Percentiles rank a stretch among this genome's conserved stretches.
These are phyloP conservation scores for Drosophila arizonae DNA, from an alignment of 1,140 invertebrate genomes.

Conservation along the genomic window DNA sequence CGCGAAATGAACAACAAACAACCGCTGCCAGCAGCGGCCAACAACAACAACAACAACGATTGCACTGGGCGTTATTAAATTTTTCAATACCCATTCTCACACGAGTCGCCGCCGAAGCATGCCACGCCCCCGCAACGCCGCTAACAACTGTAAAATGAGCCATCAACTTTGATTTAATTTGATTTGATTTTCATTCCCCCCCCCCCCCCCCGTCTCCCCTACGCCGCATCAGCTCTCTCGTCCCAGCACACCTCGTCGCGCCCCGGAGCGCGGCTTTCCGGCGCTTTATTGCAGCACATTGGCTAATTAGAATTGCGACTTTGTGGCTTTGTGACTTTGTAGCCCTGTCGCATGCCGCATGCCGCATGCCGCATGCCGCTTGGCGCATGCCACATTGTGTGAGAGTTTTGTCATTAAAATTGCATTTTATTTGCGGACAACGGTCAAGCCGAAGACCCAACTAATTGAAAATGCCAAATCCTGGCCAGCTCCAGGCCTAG, in stretches of 20 bases:
- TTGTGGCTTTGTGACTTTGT: conserved; percentile 68
- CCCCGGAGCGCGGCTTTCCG: conserved; percentile 44
- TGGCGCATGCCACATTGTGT: conserved; percentile 27
- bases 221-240: background rate
- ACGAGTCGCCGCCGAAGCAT: background rate
- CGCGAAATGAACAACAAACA: conserved; percentile 75
- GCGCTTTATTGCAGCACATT: conserved; percentile 63
- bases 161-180: conserved; percentile 75
- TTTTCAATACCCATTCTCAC: conserved; percentile 24
- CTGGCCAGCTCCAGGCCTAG: background rate
- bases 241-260: conserved; percentile 9
- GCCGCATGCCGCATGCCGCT: conserved; percentile 5
- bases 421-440: conserved; percentile 66
- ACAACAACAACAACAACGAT: conserved; percentile 19
- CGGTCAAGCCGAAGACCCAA: conserved; percentile 15
- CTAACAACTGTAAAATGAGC: conserved; percentile 55
- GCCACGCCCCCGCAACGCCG: background rate
- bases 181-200: conserved; percentile 67
- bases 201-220: background rate
- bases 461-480: conserved; percentile 28
- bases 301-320: conserved; percentile 69
- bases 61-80: conserved; percentile 46
- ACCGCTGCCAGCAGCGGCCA: conserved; percentile 9
- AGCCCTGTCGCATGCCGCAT: conserved; percentile 9
- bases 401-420: conserved; percentile 69